Conservation (phyloP, 2,797 vertebrate genomes). For the Meriones psammophilus region DNA sequence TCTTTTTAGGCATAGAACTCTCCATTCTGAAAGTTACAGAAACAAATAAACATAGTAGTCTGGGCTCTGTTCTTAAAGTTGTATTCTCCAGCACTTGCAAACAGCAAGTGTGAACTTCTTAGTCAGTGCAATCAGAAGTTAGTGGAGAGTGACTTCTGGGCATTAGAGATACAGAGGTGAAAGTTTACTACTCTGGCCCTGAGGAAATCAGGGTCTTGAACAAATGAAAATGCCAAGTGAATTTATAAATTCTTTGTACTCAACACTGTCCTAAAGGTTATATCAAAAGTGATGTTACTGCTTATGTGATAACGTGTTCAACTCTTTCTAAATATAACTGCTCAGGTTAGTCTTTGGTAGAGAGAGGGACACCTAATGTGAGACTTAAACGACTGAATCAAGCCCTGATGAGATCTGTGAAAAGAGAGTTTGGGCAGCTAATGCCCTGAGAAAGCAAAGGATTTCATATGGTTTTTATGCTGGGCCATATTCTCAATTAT, state of each 20-base stretch:
- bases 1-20: neutral
- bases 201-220: neutral
- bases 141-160: neutral
- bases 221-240: neutral
- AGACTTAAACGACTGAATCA: neutral
- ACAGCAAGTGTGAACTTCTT: neutral
- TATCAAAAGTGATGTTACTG: neutral
- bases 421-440: neutral
- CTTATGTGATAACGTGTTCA: neutral
- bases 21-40: constrained; percentile 54
- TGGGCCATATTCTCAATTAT: neutral
- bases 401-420: neutral
- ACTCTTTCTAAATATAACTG: neutral
- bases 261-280: neutral
- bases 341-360: neutral
- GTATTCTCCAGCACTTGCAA: neutral
- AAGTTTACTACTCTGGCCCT: neutral
- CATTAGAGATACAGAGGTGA: neutral
- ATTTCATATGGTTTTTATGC: neutral
- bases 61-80: neutral
- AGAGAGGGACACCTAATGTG: neutral
- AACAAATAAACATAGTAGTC: neutral
- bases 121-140: neutral
- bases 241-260: neutral
- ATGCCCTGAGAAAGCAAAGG: neutral